Base-by-base conservation (phyloP, 2,888 invertebrate species). In the Platypus cylindrus region DNA sequence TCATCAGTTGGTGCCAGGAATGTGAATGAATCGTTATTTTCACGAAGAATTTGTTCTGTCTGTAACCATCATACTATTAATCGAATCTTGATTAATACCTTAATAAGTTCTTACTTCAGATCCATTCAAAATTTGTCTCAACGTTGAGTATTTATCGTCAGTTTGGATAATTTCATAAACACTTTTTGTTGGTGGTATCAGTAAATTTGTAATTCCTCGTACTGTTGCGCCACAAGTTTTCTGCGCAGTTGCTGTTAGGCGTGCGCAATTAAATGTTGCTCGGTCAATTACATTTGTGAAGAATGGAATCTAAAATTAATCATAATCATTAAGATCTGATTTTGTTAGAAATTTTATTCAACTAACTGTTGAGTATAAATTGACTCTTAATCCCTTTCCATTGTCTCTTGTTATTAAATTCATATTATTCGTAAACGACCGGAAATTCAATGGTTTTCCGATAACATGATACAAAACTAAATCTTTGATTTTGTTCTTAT, bases 181-280 rank as follows among this genome's bases (percentile, higher is more conserved):
- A 17, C 59, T 63, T 15, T 63, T 56, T 17, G 59, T 57, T 2
- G 72, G 67, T 3, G 72, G 71, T 2, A 64, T 48, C 17, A 76
- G 54, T 13, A 75, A 62, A 46, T 66, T 68, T 49, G 75, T 73
- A 2, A 80, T 65, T 50, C 75, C 69, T 50, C 80, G 77, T 13
- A 79, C 59, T 5, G 75, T 66, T 1, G 75, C 75, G 36, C 76
- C 76, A 48, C 80, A 81, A 18, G 75, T 72, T 50, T 72, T 68
- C 40, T 73, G 67, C 45, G 76, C 75, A 36, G 69, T 66, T 43
- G 67, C 67, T 1, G 69, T 62, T 8, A 81, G 52, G 5, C 70
- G 63, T 1, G 75, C 76, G 54, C 80, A 81, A 52, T 80, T 78
- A 0, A 74, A 72, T 1, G 78, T 77, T 2, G 73, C 70, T 31